These are phyloP conservation scores for Callyntrura guangdongensis DNA, from an alignment of 2,888 invertebrate genomes.

Conservation along the genomic window DNA sequence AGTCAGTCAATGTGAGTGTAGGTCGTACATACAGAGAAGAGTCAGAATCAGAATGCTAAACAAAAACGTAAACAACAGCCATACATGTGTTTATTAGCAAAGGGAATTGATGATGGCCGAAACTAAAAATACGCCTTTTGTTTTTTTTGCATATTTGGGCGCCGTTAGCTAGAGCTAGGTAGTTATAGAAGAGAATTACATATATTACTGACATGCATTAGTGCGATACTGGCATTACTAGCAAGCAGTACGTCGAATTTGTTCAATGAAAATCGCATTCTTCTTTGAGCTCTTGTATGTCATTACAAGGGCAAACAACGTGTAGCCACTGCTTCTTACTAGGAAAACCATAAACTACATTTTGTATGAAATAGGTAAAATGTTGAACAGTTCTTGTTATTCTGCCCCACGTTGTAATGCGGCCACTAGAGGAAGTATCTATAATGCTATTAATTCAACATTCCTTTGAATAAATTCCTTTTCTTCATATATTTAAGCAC, in stretches of 20 bases:
- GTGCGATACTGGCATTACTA: background rate
- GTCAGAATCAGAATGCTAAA: background rate
- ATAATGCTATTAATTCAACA: background rate
- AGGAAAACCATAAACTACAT: background rate
- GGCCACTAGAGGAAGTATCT: background rate
- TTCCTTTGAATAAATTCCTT: background rate
- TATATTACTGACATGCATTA: background rate
- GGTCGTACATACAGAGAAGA: too few species aligned
- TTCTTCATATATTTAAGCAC: background rate
- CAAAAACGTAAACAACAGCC: conserved; percentile 1
- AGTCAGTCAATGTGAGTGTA: background rate
- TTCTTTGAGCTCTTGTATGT: conserved; percentile 8
- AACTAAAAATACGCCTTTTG: too few species aligned
- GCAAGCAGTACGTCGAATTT: background rate
- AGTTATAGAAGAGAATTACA: too few species aligned
- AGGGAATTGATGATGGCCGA: too few species aligned
- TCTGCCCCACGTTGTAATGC: background rate
- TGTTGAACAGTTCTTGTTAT: background rate
- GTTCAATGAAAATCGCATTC: conserved; percentile 10
- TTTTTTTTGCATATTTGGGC: too few species aligned
- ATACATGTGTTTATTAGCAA: background rate
- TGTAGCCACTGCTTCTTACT: background rate
- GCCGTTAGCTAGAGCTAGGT: too few species aligned
- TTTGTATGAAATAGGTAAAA: background rate
- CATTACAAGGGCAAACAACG: conserved; percentile 20